Base-by-base conservation (phyloP, 2,888 invertebrate genomes). In the Phortica okadai region DNA sequence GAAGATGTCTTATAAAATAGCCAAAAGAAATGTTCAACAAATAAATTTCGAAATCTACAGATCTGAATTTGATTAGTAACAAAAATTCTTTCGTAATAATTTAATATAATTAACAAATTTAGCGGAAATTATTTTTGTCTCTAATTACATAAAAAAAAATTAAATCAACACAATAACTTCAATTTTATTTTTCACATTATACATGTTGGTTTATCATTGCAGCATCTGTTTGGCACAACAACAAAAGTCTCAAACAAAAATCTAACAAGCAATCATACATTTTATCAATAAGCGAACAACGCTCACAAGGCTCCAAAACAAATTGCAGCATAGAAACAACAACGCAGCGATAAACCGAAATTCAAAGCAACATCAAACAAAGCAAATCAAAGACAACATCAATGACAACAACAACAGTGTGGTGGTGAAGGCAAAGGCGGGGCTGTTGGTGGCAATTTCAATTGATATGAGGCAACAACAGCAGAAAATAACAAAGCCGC, bases 381-480 rank as follows among this genome's bases (percentile, higher is more conserved):
- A 80, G 77, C 66, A 74, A 78, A 81, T 78, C 77, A 82, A n/a
- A 59, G 58, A 8, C 11, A 73, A 54, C 41, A n/a, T 58, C 73
- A 73, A 73, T 70, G 79, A 69, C 70, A 44, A 73, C 76, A 79
- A 73, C 56, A 42, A 11, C 21, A 82, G 79, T 77, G 10, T 45
- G 45, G 6, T 45, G 45, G 50, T 50, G 54, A 54, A 16, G 25
- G 21, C 25, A 3, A 21, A 54, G 70, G 72, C 74, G 59, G 33
- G 33, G 33, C 33, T 6, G 50, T 50, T 66, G 25, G 62, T 41
- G 41, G 66, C 73, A 79, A 77, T 79, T 83, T 78, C 80, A 81
- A 86, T 83, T 83, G 82, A 81, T 83, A 79, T 85, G 83, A 75
- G 76, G 73, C 74, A 79, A 76, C 75, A 33, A 64, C 62, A 74